Evolutionary conservation across 37 sponge, comb jelly and placozoan species (phyloP), one percentile per base, ranked within the genome.

Genomic region (Axinella damicornis): DNA sequence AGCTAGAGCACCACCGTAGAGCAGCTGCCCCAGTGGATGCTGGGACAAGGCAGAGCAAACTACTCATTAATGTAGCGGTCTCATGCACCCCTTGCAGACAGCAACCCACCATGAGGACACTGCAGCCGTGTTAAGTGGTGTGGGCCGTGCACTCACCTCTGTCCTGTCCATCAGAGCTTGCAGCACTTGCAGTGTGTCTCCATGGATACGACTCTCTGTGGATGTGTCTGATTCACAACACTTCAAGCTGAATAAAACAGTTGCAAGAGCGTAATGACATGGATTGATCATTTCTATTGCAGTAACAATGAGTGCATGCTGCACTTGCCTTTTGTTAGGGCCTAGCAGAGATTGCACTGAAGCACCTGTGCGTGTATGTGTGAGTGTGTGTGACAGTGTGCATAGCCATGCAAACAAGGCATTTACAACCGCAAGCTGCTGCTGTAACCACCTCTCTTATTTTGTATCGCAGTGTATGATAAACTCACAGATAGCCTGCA

Each of bases 261-360:
- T 46, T 9, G 9, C 4, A 9, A 12, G 46, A 9, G 9, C 46
- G 46, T 46, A 46, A 9, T 4, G 9, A 46, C 46, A 46, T 9
- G n/a, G n/a, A 46, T 12, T 46, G 9, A 9, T 46, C 46, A 46
- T 46, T 4, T 4, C 9, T 12, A 4, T 4, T 9, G 4, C 46
- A 46, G 9, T 46, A 46, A 46, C 4, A 12, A 4, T 46, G 46
- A 12, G 46, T 4, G 4, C 46, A 46, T 46, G 46, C 46, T n/a
- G n/a, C n/a, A n/a, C n/a, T 46, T 55, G 60, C 77, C 39, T 77
- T 33, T 77, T 77, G 64, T 20, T 63, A 32, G 77, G 77, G 0
- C 77, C 77, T 11, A 77, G 64, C 21, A 77, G 21, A 21, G 62
- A 61, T n/a, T 77, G 39, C 34, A 77, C 41, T 38, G 77, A 77